Base-by-base conservation (phyloP, 2,888 invertebrate species). In the Eulithis prunata region DNA sequence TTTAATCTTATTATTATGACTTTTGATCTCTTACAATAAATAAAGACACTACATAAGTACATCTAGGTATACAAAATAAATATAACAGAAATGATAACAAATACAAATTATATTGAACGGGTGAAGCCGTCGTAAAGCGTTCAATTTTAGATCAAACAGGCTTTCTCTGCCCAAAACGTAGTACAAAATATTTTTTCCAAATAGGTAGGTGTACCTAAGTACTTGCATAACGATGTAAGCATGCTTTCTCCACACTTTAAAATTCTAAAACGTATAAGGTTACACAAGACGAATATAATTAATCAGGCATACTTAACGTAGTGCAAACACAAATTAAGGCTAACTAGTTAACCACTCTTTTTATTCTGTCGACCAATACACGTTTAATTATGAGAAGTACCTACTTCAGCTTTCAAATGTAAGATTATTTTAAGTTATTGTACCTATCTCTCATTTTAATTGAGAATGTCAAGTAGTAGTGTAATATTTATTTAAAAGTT, bases 291-390 rank as follows among this genome's bases (percentile, higher is more conserved):
- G 36, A 11, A 6, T 59, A 68, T 70, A 61, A 71, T 76, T 71
- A 72, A 76, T 75, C 74, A 73, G 68, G 60, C 64, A 56, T 61
- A 66, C 12, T n/a, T 46, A 46, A n/a, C 10, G 46, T 13, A 49
- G 62, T 66, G 47, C 67, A 71, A 69, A 70, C 71, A 68, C 59
- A 65, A 74, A 80, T 78, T 75, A 47, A 64, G 81, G 81, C 80
- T 84, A 83, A 84, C 85, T 81, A 82, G 71, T 11, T 2, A 45
- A 36, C 12, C 32, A 59, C 10, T 45, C 5, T 45, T 51, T 51
- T 43, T 32, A 52, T 47, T 36, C 28, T n/a, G 28, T 59, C 28
- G 12, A 71, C 68, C 77, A 78, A 78, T 77, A 79, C 3, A 51
- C 32, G 41, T 47, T 47, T 47, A 14, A 47, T 47, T 8, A 13